Evolutionary conservation across 2,113 vertebrate species (phyloP).

Genomic region (Tetrao urogallus): DNA sequence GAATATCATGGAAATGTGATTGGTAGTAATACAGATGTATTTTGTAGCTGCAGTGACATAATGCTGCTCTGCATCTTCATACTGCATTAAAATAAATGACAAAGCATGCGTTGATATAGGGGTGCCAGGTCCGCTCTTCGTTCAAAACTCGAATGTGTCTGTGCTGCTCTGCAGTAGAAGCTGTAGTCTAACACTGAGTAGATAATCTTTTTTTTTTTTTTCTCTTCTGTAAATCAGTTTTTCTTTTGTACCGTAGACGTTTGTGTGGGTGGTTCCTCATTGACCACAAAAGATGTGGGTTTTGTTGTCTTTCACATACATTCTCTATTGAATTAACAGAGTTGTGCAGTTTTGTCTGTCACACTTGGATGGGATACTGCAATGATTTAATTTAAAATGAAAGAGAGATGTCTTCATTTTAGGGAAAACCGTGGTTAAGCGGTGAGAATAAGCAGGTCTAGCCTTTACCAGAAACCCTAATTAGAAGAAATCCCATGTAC

Average conservation of each 20-base stretch:
- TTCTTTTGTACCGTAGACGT: background rate
- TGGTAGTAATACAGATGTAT: background rate
- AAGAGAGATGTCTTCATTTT: conserved; percentile 55
- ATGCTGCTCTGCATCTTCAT: background rate
- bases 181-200: background rate
- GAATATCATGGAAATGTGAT: background rate
- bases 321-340: conserved; percentile 28
- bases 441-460: conserved; percentile 52
- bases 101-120: background rate
- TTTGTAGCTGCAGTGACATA: background rate
- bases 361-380: conserved; percentile 47
- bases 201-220: background rate
- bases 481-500: conserved; percentile 70
- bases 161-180: background rate
- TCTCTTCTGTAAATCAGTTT: background rate
- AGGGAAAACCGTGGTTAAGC: conserved; percentile 31
- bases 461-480: conserved; percentile 67
- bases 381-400: conserved; percentile 58
- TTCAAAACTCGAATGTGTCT: background rate
- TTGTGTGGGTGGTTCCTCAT: background rate
- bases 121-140: background rate
- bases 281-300: background rate
- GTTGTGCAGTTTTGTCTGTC: conserved; percentile 14
- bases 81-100: background rate
- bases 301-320: background rate